Base-by-base conservation (phyloP, 35 echinoderm and acorn worm species). In the Lytechinus variegatus region DNA sequence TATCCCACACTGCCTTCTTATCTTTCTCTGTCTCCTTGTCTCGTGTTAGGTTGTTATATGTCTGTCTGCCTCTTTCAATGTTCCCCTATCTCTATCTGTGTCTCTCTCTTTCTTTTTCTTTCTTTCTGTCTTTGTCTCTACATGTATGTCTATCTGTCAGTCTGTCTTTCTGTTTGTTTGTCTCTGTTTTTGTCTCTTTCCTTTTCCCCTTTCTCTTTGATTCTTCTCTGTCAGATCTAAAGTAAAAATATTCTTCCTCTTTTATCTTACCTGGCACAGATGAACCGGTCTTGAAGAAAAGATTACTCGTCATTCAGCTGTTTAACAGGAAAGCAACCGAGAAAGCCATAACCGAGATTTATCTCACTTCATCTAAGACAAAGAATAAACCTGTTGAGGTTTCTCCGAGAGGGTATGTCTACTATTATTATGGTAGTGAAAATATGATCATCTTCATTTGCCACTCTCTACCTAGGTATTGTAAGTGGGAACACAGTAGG, bases 331-430 rank as follows among this genome's bases (percentile, higher is more conserved):
- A 93, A 33, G 28, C 53, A 54, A 93, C 92, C 9, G 29, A 93
- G 53, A 33, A 93, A 55, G 92, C 92, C 3, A 57, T 93, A 24
- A 93, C 29, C 28, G 92, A 93, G 53, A 93, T 93, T 55, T 93
- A 24, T 57, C 54, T 93, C 53, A 93, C 92, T 16, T 93, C 92
- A 5, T 27, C 53, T 0, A 93, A 93, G 92, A 93, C 92, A 27
- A 93, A 93, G 54, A 93, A 53, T 19, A 93, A 93, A 24, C 92
- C 92, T 93, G 92, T 93, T 57, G 92, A 93, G 54, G 92, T 93
- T 0, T 55, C 54, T 55, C 10, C 92, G 16, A 93, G 92, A 93
- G 92, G 92, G 92, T 93, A 57, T n/a, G 54, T 52, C 33, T 44
- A 44, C 33, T 44, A 44, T 44, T 44, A 44, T 44, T 44, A 44